Base-by-base conservation (phyloP, 2,888 invertebrate genomes). In the Stegana nigrithorax region DNA sequence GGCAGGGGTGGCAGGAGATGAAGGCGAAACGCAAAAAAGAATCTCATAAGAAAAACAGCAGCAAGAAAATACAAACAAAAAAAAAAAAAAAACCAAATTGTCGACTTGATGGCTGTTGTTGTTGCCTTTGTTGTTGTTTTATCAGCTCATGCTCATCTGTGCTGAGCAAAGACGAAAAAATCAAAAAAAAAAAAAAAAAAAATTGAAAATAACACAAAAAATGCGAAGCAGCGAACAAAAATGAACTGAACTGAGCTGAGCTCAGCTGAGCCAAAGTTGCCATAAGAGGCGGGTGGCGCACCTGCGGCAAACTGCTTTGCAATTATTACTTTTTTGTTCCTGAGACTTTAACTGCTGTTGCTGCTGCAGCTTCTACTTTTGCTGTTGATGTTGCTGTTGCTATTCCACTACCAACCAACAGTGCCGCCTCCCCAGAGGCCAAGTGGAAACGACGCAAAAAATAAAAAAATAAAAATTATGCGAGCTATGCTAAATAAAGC, bases 311-410 rank as follows among this genome's bases (percentile, higher is more conserved):
- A 72, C 72, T 78, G 78, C 80, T 77, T 75, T 73, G 76, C 76
- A 76, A 76, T 76, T 76, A 76, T 76, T 77, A 75, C 73, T 67
- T 78, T 78, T 76, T n/a, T n/a, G n/a, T n/a, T n/a, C n/a, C n/a
- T n/a, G n/a, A n/a, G n/a, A n/a, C n/a, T n/a, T n/a, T n/a, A n/a
- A n/a, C n/a, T 75, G 29, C 25, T 14, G 12, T 59, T 60, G 8
- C n/a, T 55, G 21, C 23, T 36, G 23, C 10, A 62, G 61, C 59
- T 60, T 59, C 61, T 59, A 56, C 32, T 65, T 65, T 44, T 23
- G 17, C 25, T 27, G 32, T 12, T 64, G 61, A 60, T 63, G 60
- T 62, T 58, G 55, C 27, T 65, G 67, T 56, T 60, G 71, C 45
- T 63, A 61, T 66, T 64, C 74, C 67, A 62, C 50, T 17, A 51